Evolutionary conservation across 2,888 invertebrate species (phyloP), one percentile per base, ranked within the genome.

Genomic region (Hoplodrina ambigua): DNA sequence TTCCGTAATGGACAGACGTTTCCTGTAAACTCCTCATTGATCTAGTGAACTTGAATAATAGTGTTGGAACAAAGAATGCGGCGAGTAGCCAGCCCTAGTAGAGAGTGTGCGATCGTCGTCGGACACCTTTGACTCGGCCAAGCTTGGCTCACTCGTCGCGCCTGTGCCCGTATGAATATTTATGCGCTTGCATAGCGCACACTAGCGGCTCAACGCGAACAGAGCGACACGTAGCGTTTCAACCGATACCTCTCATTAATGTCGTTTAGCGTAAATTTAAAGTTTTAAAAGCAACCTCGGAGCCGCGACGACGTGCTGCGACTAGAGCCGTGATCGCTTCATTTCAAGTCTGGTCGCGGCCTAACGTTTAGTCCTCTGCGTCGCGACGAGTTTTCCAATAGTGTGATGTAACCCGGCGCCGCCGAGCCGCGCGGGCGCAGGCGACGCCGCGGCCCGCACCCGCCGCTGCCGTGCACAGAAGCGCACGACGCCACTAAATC

Each of bases 401-500:
- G 87, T 80, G 86, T 95, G 93, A 95, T 93, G 94, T 93, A 94
- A 95, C 88, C 84, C 87, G 94, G 94, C 95, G 95, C 94, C 94
- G 87, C 86, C 69, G 80, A 85, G 92, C 88, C 93, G 93, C 75
- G 57, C 75, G 57, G 49, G 25, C 64, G 25, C 66, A 66, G 33
- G 88, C 84, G 94, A 93, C 94, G 93, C 93, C 81, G 83, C 41
- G 41, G 92, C 87, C 91, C 87, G 85, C 69, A 50, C 55, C 75
- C 82, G 78, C 80, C 75, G 76, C 85, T 81, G 84, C 83, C 81
- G 74, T 81, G 84, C 84, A 83, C 82, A 86, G 75, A 72, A 81
- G 68, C 80, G 72, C 83, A 66, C 79, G 44, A 72, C 76, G 66
- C 57, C 72, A 76, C 75, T 84, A 85, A 81, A 83, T 85, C 76